phyloP scores from a whole-genome alignment of 37 sponge, comb jelly and placozoan species.

The Spongia lamella region DNA sequence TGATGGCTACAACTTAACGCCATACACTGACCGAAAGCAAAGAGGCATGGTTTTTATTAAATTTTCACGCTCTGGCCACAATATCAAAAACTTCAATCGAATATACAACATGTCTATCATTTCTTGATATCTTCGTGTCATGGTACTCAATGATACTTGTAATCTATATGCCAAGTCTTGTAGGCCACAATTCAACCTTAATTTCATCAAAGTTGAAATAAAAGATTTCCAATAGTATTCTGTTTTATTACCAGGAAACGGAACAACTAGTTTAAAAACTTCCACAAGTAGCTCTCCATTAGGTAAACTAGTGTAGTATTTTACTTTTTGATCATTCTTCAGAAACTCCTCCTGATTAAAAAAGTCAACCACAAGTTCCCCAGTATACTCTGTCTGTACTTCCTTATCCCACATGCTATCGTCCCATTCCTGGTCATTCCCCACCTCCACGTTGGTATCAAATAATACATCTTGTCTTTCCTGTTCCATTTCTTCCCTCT shows the following conservation, averaged over 20 bases:
- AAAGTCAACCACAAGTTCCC: too few species aligned
- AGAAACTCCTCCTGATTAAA: neutral
- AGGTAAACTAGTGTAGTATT: slow-evolving; percentile 13
- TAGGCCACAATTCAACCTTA: slow-evolving; percentile 21
- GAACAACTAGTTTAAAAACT: neutral
- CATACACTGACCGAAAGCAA: slow-evolving; percentile 43
- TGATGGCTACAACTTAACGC: slow-evolving; percentile 37
- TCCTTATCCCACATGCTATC: too few species aligned
- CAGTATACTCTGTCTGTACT: too few species aligned
- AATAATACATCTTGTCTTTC: too few species aligned
- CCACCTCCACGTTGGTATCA: too few species aligned
- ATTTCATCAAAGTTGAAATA: slow-evolving; percentile 50
- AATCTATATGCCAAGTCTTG: slow-evolving; percentile 69
- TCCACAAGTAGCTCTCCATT: neutral
- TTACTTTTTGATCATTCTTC: neutral
- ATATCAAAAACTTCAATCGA: slow-evolving; percentile 35
- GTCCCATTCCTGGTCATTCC: too few species aligned
- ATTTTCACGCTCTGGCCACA: slow-evolving; percentile 68
- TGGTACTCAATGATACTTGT: slow-evolving; percentile 32
- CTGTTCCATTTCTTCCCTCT: too few species aligned
- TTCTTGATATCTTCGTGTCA: slow-evolving; percentile 25
- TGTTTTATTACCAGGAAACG: too few species aligned
- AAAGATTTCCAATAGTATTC: slow-evolving; percentile 42
- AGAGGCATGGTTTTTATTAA: slow-evolving; percentile 54
- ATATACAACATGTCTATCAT: slow-evolving; percentile 23